Conservation (phyloP, 2,888 invertebrate genomes). For the Dysmachus trigonus region DNA sequence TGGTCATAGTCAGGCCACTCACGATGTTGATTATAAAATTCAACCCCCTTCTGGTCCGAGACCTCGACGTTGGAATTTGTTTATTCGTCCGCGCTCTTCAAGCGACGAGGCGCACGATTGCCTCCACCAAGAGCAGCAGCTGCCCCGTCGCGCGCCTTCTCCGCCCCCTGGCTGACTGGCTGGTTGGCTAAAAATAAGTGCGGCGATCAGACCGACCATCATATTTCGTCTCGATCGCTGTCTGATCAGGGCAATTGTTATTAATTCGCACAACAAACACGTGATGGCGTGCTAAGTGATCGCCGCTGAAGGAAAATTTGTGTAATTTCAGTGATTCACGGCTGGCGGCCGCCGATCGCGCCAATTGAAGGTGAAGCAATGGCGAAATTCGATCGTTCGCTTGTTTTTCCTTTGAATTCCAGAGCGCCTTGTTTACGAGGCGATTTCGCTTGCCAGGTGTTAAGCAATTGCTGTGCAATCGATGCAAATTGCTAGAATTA, state of each 20-base stretch:
- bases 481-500: not conserved
- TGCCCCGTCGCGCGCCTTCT: not conserved
- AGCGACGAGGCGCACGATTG: not conserved
- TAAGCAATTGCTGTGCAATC: slow-evolving; percentile 16
- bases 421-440: not conserved
- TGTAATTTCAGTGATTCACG: slow-evolving; percentile 34
- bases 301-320: slow-evolving; percentile 27
- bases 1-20: slow-evolving; percentile 26
- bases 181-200: slow-evolving; percentile 14
- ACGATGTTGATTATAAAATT: slow-evolving; percentile 23
- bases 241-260: slow-evolving; percentile 37
- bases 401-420: slow-evolving; percentile 14
- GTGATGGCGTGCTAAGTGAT: slow-evolving; percentile 38
- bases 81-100: not conserved
- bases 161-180: not conserved
- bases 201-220: slow-evolving; percentile 2
- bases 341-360: not conserved
- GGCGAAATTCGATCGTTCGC: slow-evolving; percentile 6
- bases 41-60: not conserved
- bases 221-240: slow-evolving; percentile 37
- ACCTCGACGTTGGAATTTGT: slow-evolving; percentile 8
- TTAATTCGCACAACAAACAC: slow-evolving; percentile 36
- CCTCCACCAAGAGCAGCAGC: not conserved
- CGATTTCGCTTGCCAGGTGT: slow-evolving; percentile 25
- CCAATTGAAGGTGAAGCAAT: slow-evolving; percentile 6